Percentiles rank a stretch among this genome's conserved stretches.
These are phyloP conservation scores for Anthoptus insignis DNA, from an alignment of 2,888 invertebrate genomes.

Conservation along the genomic window DNA sequence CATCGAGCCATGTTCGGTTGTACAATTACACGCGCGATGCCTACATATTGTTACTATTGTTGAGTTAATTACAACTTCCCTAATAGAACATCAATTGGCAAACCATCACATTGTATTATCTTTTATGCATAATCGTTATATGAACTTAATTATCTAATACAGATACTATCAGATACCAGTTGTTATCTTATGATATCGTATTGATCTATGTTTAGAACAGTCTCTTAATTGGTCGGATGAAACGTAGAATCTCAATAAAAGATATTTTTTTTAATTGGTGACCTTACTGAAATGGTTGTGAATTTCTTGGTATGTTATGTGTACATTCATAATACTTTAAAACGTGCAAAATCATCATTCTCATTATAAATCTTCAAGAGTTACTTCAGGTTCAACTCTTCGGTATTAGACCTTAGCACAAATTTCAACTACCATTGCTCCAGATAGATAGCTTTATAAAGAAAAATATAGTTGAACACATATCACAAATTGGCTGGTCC, in stretches of 20 bases:
- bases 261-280: no score
- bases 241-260: no score
- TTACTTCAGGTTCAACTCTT: no score
- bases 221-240: no score
- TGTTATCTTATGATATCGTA: not conserved
- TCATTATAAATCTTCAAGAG: no score
- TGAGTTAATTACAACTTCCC: conserved; percentile 22
- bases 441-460: not conserved
- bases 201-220: no score
- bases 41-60: conserved; percentile 31
- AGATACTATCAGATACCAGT: not conserved
- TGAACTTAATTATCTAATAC: not conserved
- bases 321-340: no score
- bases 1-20: not conserved
- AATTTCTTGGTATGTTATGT: no score
- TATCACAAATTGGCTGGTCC: conserved; percentile 5
- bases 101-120: not conserved
- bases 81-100: conserved; percentile 23
- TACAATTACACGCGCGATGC: conserved; percentile 18
- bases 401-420: no score
- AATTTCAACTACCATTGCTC: no score
- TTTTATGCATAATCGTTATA: not conserved
- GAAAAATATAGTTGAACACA: not conserved
- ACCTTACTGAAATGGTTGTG: no score
- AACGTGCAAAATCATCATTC: no score